Base-by-base conservation (phyloP, 2,888 invertebrate genomes). In the Metellina segmentata region DNA sequence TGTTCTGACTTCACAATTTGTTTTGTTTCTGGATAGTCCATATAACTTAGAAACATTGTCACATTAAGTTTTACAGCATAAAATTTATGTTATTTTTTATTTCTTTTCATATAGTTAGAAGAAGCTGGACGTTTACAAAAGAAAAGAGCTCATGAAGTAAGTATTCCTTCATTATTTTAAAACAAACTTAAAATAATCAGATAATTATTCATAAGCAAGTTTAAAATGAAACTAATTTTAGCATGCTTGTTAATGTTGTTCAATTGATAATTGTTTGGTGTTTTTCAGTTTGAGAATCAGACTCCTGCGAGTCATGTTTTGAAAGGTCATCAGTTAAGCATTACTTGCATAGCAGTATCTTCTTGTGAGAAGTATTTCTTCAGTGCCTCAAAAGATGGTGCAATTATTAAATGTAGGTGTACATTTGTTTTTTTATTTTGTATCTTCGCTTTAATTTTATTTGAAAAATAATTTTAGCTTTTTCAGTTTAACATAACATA, bases 331-430 rank as follows among this genome's bases (percentile, higher is more conserved):
- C 96, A 96, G 94, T 95, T 97, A 86, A 96, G 97, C 0, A 95
- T 98, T 11, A 98, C 98, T 0, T 97, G 98, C 94, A 94, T 98
- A 16, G 97, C 97, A 93, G 95, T 98, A 6, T 97, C 97, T 52
- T 95, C 96, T 90, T 97, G 98, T 95, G 96, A 96, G 79, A 96
- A 96, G 94, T 96, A 95, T 94, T 95, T 97, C 0, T 98, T 96
- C 95, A 97, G 97, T 51, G 98, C 97, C 0, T 98, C 98, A 89
- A 99, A 99, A 96, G 98, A 98, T 95, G 97, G 98, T 79, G 96
- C 96, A 81, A 96, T 99, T 86, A 96, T 98, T 19, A 98, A 98
- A 96, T 99, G 98, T 96, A 95, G 95, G 95, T 94, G 92, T n/a
- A n/a, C 51, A 51, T 81, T 70, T 19, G 48, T 61, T 53, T 6